Conservation (phyloP, 2,113 vertebrate species). For the Syngnathus scovelli region DNA sequence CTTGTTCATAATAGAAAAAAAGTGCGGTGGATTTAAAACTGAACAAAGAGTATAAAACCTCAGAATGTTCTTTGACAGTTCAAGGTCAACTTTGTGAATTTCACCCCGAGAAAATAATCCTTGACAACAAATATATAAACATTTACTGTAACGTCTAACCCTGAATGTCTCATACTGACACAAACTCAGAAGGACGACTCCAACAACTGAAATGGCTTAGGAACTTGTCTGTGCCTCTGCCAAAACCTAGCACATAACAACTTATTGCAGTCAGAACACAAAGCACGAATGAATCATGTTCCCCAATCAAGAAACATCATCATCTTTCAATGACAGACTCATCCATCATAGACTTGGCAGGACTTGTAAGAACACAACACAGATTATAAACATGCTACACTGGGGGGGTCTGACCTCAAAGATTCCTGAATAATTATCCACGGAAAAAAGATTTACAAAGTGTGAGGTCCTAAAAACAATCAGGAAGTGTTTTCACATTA, state of each 20-base stretch:
- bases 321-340: background rate
- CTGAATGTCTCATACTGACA: background rate
- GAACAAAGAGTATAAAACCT: background rate
- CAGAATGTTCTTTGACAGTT: background rate
- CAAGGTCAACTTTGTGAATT: background rate
- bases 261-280: background rate
- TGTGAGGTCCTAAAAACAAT: background rate
- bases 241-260: background rate
- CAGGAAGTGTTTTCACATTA: background rate
- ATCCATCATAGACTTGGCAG: background rate
- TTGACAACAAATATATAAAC: background rate
- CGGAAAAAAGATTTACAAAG: background rate
- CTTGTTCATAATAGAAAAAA: background rate
- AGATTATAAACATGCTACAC: background rate
- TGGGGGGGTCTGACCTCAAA: background rate
- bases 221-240: background rate
- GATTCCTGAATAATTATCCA: background rate
- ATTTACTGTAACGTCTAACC: background rate
- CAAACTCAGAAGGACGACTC: background rate
- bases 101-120: background rate
- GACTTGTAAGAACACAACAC: background rate
- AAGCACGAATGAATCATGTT: background rate
- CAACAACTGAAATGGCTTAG: background rate
- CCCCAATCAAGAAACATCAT: background rate
- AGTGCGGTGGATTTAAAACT: background rate